Base-by-base conservation (phyloP, 2,797 vertebrate genomes). In the Galagoides demidoff region DNA sequence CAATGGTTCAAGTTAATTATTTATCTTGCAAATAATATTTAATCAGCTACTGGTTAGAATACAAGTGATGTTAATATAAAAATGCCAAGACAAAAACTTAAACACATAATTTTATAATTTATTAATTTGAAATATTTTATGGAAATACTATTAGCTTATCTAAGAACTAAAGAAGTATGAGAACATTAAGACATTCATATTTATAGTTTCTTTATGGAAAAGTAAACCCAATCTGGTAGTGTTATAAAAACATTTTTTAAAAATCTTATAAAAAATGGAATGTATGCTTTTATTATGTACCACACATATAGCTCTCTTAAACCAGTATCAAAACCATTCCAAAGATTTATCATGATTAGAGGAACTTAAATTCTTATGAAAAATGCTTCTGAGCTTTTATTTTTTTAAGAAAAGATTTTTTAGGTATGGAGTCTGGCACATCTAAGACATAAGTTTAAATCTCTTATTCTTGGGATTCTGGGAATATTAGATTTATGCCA, bases 401-500 rank as follows among this genome's bases (percentile, higher is more conserved):
- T 97, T 90, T 95, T 34, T 59, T 68, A 57, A 78, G 85, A 55
- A 43, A 27, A 4, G 3, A 13, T 79, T 77, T 63, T 55, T 61
- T 74, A 77, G 34, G 6, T 13, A 39, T 61, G 49, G 78, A 45
- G 5, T 34, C 19, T 89, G 71, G 22, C n/a, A 93, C 39, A 61
- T 23, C 61, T 90, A 84, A 71, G 22, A 17, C 76, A 23, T 63
- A 84, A 45, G 25, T 88, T 94, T 19, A 79, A 10, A 57, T 83
- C 90, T 43, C 55, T 91, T 81, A 87, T 89, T 94, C 52, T 71
- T 68, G 64, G 29, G 20, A 76, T 86, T 92, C 61, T 95, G 61
- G 27, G 25, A 82, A 19, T 52, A 87, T 55, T 64, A 45, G 19
- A 93, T 55, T 85, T 23, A 68, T 39, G 52, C 25, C 68, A 90